These are phyloP conservation scores for Peromyscus leucopus DNA, from an alignment of 2,113 vertebrate species.

Conservation along the genomic window DNA sequence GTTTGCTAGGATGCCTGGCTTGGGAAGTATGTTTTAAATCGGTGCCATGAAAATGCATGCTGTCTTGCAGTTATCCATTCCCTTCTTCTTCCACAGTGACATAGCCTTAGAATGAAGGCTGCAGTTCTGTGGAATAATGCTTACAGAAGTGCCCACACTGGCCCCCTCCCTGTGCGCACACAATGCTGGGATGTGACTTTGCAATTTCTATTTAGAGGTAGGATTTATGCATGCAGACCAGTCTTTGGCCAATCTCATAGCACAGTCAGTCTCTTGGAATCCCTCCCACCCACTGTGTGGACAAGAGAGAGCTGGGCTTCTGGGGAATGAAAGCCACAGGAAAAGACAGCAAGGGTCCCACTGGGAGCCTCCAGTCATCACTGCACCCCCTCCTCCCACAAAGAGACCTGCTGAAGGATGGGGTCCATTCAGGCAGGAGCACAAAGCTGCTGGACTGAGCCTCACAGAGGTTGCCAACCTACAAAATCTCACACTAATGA, in stretches of 20 bases:
- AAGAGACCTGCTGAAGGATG: background rate
- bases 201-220: background rate
- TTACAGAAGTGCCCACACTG: background rate
- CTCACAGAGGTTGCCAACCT: background rate
- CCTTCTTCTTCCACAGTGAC: background rate
- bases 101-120: background rate
- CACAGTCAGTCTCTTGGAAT: background rate
- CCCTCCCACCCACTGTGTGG: background rate
- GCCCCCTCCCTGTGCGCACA: fast-evolving
- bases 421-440: background rate
- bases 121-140: background rate
- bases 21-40: background rate
- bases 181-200: background rate
- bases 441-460: background rate
- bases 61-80: no score
- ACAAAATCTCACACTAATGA: background rate
- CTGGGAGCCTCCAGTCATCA: background rate
- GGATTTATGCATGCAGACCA: background rate
- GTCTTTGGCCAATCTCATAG: background rate
- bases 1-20: background rate
- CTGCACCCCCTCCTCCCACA: background rate
- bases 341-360: background rate
- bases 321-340: background rate
- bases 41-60: background rate
- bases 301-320: background rate